A percentile compares a stretch with the other conserved stretches of the same genome.
Evolutionary conservation across 2,888 invertebrate species (phyloP).

Genomic region (Chrysolina haemoptera): DNA sequence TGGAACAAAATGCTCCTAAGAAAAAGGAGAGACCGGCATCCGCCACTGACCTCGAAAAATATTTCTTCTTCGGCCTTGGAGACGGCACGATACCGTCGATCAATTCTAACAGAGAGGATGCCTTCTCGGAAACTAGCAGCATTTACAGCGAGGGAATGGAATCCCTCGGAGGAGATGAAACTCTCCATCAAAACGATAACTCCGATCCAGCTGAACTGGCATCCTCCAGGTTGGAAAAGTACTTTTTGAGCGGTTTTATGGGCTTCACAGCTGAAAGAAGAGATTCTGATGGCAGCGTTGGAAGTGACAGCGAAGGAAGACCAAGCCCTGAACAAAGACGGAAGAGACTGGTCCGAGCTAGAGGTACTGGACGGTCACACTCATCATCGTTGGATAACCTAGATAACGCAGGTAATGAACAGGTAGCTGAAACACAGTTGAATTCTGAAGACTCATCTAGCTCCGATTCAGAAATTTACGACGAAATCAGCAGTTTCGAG

Average conservation of each 20-base stretch:
- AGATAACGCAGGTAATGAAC: slow-evolving; percentile 69
- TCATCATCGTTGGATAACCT: slow-evolving; percentile 87
- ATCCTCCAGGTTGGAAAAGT: slow-evolving; percentile 89
- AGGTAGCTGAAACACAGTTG: slow-evolving; percentile 67
- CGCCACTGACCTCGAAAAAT: slow-evolving; percentile 90
- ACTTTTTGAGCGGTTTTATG: slow-evolving; percentile 89
- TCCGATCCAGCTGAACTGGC: slow-evolving; percentile 82
- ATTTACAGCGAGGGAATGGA: slow-evolving; percentile 89
- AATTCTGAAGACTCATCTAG: slow-evolving; percentile 76
- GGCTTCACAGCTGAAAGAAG: slow-evolving; percentile 84
- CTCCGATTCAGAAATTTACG: slow-evolving; percentile 82
- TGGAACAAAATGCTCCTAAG: slow-evolving; percentile 74
- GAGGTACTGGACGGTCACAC: slow-evolving; percentile 87
- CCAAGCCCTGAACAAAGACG: slow-evolving; percentile 90
- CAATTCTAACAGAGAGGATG: slow-evolving; percentile 74
- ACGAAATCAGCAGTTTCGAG: slow-evolving; percentile 80
- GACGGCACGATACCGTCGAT: slow-evolving; percentile 74
- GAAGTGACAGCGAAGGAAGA: slow-evolving; percentile 91
- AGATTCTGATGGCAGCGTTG: slow-evolving; percentile 89
- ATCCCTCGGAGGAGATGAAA: slow-evolving; percentile 76
- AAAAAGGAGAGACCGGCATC: slow-evolving; percentile 80
- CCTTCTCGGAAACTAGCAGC: slow-evolving; percentile 87
- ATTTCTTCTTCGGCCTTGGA: slow-evolving; percentile 90
- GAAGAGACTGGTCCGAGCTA: slow-evolving; percentile 84
- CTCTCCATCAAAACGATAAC: slow-evolving; percentile 60